Evolutionary conservation across 2,113 vertebrate species (phyloP), one percentile per base, ranked within the genome.

Genomic region (Strix aluco): DNA sequence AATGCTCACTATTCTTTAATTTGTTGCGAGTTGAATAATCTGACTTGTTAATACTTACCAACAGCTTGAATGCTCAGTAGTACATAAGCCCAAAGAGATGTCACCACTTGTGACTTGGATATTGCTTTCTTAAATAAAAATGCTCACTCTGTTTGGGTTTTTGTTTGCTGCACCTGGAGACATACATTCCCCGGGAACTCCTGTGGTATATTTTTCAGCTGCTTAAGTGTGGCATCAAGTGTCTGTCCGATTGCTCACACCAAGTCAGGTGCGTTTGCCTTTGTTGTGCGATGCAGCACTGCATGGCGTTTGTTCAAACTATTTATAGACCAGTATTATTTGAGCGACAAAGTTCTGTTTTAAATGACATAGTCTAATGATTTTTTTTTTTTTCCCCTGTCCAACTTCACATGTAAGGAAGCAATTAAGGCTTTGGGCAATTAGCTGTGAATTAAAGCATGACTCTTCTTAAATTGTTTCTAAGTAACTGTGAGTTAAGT

Each of bases 1-100:
- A 93, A 75, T 3, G 5, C 32, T 82, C 40, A 6, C 67, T 67
- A 13, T 62, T 88, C 88, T 96, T 78, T 63, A 30, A 91, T 96
- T 81, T 87, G n/a, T 71, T 75, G 79, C 20, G 54, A 74, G 79
- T 61, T 82, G 90, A 94, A 96, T 96, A 90, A 92, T 69, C 59
- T 88, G 92, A 90, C 63, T 72, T 70, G 88, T 96, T 96, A 69
- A 90, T 66, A 90, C 92, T 74, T 58, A 30, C 78, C 7, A 9
- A 62, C 77, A 85, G 46, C 73, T 82, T 16, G 84, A 83, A 34
- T 57, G 81, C 94, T 97, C 94, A 21, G 78, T 40, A 52, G 32
- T 6, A 5, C 17, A 34, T 26, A 81, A 67, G 87, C 88, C 95
- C 61, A 8, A 40, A 82, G 97, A 66, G 71, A 3, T 55, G 51